A percentile compares a stretch with the other conserved stretches of the same genome.
Evolutionary conservation across 2,888 invertebrate species (phyloP).

Genomic region (Cantharis flavilabris): DNA sequence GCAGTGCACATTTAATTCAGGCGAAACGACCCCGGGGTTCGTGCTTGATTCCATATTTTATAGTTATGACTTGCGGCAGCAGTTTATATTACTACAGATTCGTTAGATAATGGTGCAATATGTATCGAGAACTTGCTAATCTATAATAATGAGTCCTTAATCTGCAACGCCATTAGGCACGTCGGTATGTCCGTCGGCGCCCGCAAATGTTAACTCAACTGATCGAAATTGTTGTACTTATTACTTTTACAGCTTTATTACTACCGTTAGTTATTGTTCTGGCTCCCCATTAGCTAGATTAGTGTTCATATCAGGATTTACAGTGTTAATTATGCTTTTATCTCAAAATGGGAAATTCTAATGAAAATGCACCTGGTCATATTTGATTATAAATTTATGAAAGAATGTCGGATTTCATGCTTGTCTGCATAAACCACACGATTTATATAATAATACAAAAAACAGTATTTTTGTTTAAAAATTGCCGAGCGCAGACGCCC

Average conservation of each 20-base stretch:
- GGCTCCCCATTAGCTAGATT: slow-evolving; percentile 15
- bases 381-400: slow-evolving; percentile 7
- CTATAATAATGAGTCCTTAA: slow-evolving; percentile 40
- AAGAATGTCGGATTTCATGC: not conserved
- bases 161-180: slow-evolving; percentile 37
- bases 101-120: slow-evolving; percentile 29
- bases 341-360: slow-evolving; percentile 16
- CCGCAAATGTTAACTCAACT: slow-evolving; percentile 33
- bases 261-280: slow-evolving; percentile 16
- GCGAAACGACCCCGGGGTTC: slow-evolving; percentile 13
- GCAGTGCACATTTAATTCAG: slow-evolving; percentile 10
- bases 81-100: slow-evolving; percentile 29
- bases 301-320: slow-evolving; percentile 13
- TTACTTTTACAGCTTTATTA: slow-evolving; percentile 30
- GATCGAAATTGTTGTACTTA: slow-evolving; percentile 23
- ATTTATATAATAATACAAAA: not conserved
- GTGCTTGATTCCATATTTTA: slow-evolving; percentile 26
- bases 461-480: not conserved
- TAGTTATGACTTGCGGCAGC: slow-evolving; percentile 32
- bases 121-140: slow-evolving; percentile 37
- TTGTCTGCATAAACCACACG: not conserved
- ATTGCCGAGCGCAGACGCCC: not conserved
- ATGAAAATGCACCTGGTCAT: slow-evolving; percentile 20
- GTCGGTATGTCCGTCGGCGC: slow-evolving; percentile 22
- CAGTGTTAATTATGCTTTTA: slow-evolving; percentile 28